These are phyloP conservation scores for rabbit (Oryctolagus cuniculus) DNA, from an alignment of 2,113 vertebrate genomes.

Conservation along the genomic window DNA sequence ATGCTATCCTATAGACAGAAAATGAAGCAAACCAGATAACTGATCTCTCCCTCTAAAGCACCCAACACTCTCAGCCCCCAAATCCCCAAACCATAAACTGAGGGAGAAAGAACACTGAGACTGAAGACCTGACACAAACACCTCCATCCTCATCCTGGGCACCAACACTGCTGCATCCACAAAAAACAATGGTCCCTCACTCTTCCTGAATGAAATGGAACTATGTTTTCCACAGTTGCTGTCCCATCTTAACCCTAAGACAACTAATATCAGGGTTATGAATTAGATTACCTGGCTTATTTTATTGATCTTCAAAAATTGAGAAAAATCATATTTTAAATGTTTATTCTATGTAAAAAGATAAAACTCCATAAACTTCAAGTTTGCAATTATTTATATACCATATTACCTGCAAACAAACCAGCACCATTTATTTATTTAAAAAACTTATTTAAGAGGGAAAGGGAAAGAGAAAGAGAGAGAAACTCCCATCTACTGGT, in stretches of 20 bases:
- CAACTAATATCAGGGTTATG: not conserved
- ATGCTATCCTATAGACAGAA: not conserved
- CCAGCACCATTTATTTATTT: too few relatives aligned
- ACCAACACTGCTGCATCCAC: not conserved
- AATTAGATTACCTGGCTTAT: not conserved
- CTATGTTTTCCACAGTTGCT: not conserved
- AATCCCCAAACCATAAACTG: slow-evolving; percentile 16
- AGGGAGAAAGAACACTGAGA: not conserved
- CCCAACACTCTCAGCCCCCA: not conserved
- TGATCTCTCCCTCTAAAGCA: slow-evolving; percentile 17
- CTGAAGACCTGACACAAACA: not conserved
- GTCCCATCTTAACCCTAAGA: not conserved
- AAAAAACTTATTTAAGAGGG: too few relatives aligned
- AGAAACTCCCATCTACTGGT: too few relatives aligned
- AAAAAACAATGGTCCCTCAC: not conserved
- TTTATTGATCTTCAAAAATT: not conserved
- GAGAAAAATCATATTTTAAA: not conserved
- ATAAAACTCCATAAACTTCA: slow-evolving; percentile 19
- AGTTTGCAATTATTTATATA: not conserved
- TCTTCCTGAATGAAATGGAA: not conserved
- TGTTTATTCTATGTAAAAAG: not conserved
- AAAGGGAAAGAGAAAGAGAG: too few relatives aligned
- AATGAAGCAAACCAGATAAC: not conserved
- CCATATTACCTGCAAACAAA: not conserved
- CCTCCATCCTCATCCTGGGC: not conserved